These are phyloP conservation scores for roundworm (Caenorhabditis elegans) DNA, from an alignment of 1,140 invertebrate species.

Conservation along the genomic window WBcel235 BX284604.4:9868001-9868500, in stretches of 20 bases:
- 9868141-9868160: not conserved
- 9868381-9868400: not conserved
- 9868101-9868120: conserved; percentile 25
- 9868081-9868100: not conserved
- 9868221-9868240: conserved; percentile 23
- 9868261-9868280: too few species aligned
- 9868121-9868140: conserved; percentile 7
- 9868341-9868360: not conserved
- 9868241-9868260: not conserved
- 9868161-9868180: conserved; percentile 11
- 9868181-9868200: conserved; percentile 31
- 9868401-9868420: too few species aligned
- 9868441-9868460: too few species aligned
- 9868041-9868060: conserved; percentile 5
- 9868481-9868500: too few species aligned
- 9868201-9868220: conserved; percentile 19
- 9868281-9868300: not conserved
- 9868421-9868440: too few species aligned
- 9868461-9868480: too few species aligned
- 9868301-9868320: not conserved
- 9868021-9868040: conserved; percentile 1
- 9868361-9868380: not conserved
- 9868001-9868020: conserved; percentile 27
- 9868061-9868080: conserved; percentile 20
- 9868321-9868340: too few species aligned